Base-by-base conservation (phyloP, 2,113 vertebrate genomes). In the Dromiciops gliroides region DNA sequence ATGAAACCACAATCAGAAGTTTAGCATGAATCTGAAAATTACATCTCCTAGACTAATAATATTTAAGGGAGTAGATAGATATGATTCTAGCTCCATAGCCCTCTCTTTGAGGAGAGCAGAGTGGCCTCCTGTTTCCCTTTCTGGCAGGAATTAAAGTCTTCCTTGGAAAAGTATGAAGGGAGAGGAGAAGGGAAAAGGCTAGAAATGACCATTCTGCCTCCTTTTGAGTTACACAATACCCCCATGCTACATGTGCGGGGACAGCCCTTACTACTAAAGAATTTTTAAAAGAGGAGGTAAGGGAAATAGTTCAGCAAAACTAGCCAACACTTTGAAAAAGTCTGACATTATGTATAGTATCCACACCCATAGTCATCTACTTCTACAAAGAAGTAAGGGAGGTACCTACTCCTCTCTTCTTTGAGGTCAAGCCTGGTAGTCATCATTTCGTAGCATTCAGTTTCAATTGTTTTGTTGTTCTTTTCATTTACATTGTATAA, bases 131-230 rank as follows among this genome's bases (percentile, higher is more conserved):
- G 12, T n/a, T 83, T 83, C 16, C 67, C 67, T 44, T 22, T 51
- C 51, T 67, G 22, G 1, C 52, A 11, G 50, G 91, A 75, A 96
- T 49, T 49, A 95, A 96, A 92, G 50, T 51, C 6, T 90, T 93
- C 75, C 93, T 91, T 90, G 88, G 25, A 51, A 37, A 92, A 95
- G 89, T 95, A 91, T 83, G 93, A 93, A 53, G 31, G 89, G 90
- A 56, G 75, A 91, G 91, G 22, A 89, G 8, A 67, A 93, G 53
- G 28, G 48, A 31, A 53, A 47, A 22, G 5, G 22, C 31, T 50
- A 37, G 50, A 37, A 83, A 83, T 83, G 37, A 83, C 67, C 67
- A 83, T 83, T 83, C 14, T 83, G 7, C 37, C n/a, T 83, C 67
- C 67, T 7, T 83, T 22, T 83, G 67, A 67, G 5, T 83, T n/a